A percentile compares a stretch with the other conserved stretches of the same genome.
Evolutionary conservation across 2,113 vertebrate genomes (phyloP).

Genomic region (Myocastor coypus): DNA sequence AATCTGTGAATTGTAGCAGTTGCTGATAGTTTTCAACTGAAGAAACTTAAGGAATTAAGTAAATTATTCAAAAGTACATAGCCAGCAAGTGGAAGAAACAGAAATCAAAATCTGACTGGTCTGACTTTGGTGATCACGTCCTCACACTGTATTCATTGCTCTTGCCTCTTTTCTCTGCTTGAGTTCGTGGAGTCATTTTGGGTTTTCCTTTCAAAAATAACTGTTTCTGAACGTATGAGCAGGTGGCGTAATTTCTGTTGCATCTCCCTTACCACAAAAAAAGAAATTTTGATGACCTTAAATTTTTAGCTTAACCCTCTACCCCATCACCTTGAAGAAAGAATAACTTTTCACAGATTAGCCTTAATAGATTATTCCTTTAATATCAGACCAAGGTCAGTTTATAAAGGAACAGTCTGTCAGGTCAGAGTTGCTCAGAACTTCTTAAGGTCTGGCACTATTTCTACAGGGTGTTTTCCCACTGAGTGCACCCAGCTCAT

Average conservation of each 20-base stretch:
- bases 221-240: background rate
- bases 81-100: background rate
- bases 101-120: background rate
- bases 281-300: constrained; percentile 29
- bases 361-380: background rate
- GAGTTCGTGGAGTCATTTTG: background rate
- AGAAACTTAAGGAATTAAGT: background rate
- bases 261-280: background rate
- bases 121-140: background rate
- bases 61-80: background rate
- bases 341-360: background rate
- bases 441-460: background rate
- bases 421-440: constrained; percentile 10
- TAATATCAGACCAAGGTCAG: constrained; percentile 47
- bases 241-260: background rate
- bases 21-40: constrained; percentile 32
- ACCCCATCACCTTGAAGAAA: constrained; percentile 19
- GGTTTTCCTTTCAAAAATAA: background rate
- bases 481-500: background rate
- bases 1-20: background rate
- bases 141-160: background rate
- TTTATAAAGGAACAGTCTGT: constrained; percentile 48
- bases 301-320: constrained; percentile 51
- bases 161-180: background rate
- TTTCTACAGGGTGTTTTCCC: background rate